Base-by-base conservation (phyloP, 2,797 vertebrate species). In the Hirundo rustica region DNA sequence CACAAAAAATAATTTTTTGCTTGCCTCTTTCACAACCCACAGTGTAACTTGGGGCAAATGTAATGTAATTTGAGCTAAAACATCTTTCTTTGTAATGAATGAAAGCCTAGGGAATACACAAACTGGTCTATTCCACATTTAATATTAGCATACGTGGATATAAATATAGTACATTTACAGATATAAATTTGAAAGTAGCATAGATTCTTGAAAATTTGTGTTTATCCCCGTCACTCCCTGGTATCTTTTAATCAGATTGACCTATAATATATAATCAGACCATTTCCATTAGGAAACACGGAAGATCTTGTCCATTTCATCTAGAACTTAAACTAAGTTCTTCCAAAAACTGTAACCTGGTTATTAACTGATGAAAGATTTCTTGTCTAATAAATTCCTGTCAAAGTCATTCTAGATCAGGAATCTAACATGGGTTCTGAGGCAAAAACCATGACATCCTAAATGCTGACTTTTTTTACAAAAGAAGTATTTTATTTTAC, bases 281-380 rank as follows among this genome's bases (percentile, higher is more conserved):
- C 25, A 16, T 60, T 94, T 92, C 53, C 50, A 80, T 89, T 79
- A 92, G 44, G 67, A 95, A 83, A 89, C 62, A 65, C 51, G 65
- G 76, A 95, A 92, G 45, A 71, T 61, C 61, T 66, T 95, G 85
- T 95, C 91, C 21, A 65, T 93, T 93, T 95, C 14, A 71, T 85
- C 67, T 83, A 93, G 42, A 85, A 65, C 25, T 65, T 83, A 78
- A 75, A 81, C n/a, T 65, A 89, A 92, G n/a, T 73, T 89, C 60
- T 71, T 78, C 55, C 74, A 90, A 7, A 95, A 48, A 53, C 38
- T 83, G 67, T 83, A 93, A 93, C 20, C 53, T 87, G 36, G 86
- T 91, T 85, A 60, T 55, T 90, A 87, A 47, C 21, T 71, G 51
- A 83, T 78, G 42, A 91, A 94, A 91, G 26, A 87, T 81, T 54